phyloP scores from a whole-genome alignment of 2,113 vertebrate species.

The Rana temporaria region DNA sequence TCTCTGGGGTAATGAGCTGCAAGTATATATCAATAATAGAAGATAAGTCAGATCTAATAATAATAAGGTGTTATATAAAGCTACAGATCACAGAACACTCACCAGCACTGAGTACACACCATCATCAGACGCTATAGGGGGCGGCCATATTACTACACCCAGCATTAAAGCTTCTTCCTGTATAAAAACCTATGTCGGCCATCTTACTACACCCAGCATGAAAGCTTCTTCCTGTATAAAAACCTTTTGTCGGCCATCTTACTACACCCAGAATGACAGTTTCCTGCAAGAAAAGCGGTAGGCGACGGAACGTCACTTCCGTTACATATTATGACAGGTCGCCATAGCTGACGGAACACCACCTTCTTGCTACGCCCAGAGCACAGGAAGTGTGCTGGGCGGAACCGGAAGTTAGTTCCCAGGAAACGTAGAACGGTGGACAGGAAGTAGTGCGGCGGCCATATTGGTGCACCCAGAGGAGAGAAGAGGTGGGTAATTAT shows the following conservation, averaged over 20 bases:
- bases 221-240: not conserved
- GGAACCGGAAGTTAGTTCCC: not conserved
- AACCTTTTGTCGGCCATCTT: not conserved
- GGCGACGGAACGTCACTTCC: too few species aligned
- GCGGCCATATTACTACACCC: conserved; percentile 14
- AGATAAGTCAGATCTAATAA: too few species aligned
- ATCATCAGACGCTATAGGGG: not conserved
- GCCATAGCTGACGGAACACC: too few species aligned
- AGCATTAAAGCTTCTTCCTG: not conserved
- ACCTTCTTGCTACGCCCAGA: conserved; percentile 1
- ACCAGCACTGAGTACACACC: not conserved
- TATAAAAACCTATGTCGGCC: not conserved
- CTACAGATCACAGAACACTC: not conserved
- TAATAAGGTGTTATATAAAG: too few species aligned
- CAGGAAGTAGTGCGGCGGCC: not conserved
- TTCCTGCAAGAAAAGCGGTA: too few species aligned
- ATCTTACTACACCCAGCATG: too few species aligned
- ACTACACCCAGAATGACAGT: too few species aligned
- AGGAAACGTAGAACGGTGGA: too few species aligned
- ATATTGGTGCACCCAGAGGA: conserved; percentile 32
- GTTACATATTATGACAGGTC: too few species aligned
- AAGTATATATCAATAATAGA: too few species aligned
- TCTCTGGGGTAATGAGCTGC: too few species aligned
- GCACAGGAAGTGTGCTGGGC: not conserved
- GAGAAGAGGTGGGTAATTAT: not conserved